Percentiles rank a stretch among this genome's conserved stretches.
phyloP scores from a whole-genome alignment of 23 tunicate genomes.

The Trididemnum nubilum region DNA sequence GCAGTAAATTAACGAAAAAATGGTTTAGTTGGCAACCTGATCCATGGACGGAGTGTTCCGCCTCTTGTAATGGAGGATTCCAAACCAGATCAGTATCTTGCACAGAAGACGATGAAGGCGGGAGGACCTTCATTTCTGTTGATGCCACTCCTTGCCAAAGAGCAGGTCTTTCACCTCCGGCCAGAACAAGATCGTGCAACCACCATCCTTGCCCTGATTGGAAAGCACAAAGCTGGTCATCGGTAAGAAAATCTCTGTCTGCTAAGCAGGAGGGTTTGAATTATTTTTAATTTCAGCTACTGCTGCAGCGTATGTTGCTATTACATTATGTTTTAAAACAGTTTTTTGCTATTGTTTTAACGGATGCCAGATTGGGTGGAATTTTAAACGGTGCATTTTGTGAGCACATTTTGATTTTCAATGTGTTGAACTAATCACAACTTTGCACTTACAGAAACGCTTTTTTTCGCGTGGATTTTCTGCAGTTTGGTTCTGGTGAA shows the following conservation, averaged over 20 bases:
- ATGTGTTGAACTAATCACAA: too few species aligned
- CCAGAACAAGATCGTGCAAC: constrained; percentile 41
- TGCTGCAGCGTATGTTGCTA: too few species aligned
- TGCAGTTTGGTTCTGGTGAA: too few species aligned
- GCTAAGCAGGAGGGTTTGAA: neutral
- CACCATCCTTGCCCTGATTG: constrained; percentile 59
- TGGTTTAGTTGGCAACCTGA: constrained; percentile 33
- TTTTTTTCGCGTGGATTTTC: too few species aligned
- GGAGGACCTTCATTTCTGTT: neutral
- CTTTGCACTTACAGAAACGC: too few species aligned
- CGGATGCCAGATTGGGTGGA: too few species aligned
- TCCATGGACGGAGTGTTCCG: constrained; percentile 71
- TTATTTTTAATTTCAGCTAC: neutral
- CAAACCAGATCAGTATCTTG: constrained; percentile 60
- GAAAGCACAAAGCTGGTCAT: constrained; percentile 46
- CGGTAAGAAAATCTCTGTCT: constrained; percentile 39
- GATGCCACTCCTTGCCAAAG: constrained; percentile 25
- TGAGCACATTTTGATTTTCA: too few species aligned
- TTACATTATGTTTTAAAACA: too few species aligned
- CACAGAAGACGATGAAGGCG: constrained; percentile 33
- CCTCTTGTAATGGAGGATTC: constrained; percentile 52
- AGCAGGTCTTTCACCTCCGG: constrained; percentile 20
- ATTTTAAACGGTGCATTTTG: too few species aligned
- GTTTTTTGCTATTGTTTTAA: too few species aligned
- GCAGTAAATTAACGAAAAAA: too few species aligned